A percentile compares a stretch with the other conserved stretches of the same genome.
Evolutionary conservation across 1,140 invertebrate species (phyloP).

Genomic region (Drosophila teissieri): DNA sequence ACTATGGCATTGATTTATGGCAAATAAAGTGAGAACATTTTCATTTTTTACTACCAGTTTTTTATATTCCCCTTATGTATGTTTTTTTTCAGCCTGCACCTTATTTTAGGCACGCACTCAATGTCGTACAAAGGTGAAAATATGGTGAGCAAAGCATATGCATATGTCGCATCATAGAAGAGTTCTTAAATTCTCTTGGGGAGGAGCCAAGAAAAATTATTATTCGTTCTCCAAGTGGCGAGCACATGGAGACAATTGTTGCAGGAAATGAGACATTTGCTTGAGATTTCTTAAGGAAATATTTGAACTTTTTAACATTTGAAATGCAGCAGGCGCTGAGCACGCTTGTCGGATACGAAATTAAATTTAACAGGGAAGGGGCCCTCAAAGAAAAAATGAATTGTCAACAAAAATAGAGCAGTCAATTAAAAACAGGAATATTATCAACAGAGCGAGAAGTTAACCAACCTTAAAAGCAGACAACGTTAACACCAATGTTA

Average conservation of each 20-base stretch:
- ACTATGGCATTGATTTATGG: slow-evolving; percentile 19
- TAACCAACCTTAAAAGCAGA: slow-evolving; percentile 5
- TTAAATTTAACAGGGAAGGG: slow-evolving; percentile 3
- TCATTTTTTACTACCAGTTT: slow-evolving; percentile 5
- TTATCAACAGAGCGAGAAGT: neutral
- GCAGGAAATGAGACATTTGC: slow-evolving; percentile 81
- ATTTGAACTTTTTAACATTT: slow-evolving; percentile 83
- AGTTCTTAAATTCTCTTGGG: slow-evolving; percentile 8
- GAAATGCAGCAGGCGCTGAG: slow-evolving; percentile 70
- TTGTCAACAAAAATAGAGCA: slow-evolving; percentile 74
- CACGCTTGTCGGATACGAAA: slow-evolving; percentile 60
- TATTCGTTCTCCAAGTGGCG: slow-evolving; percentile 62
- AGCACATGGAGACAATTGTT: slow-evolving; percentile 75
- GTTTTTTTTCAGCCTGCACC: slow-evolving; percentile 4
- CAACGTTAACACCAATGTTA: slow-evolving; percentile 9
- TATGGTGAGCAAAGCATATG: slow-evolving; percentile 66
- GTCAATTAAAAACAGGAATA: neutral
- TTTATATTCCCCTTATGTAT: slow-evolving; percentile 2
- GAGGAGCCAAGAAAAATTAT: slow-evolving; percentile 32
- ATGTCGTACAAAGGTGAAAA: slow-evolving; percentile 79
- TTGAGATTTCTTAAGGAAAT: slow-evolving; percentile 56
- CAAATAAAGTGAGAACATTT: slow-evolving; percentile 56
- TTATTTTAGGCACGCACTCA: slow-evolving; percentile 62
- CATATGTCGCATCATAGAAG: slow-evolving; percentile 36
- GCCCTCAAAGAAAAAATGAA: slow-evolving; percentile 60